Evolutionary conservation across 2,888 invertebrate species (phyloP), one percentile per base, ranked within the genome.

Genomic region (Dolomedes plantarius): DNA sequence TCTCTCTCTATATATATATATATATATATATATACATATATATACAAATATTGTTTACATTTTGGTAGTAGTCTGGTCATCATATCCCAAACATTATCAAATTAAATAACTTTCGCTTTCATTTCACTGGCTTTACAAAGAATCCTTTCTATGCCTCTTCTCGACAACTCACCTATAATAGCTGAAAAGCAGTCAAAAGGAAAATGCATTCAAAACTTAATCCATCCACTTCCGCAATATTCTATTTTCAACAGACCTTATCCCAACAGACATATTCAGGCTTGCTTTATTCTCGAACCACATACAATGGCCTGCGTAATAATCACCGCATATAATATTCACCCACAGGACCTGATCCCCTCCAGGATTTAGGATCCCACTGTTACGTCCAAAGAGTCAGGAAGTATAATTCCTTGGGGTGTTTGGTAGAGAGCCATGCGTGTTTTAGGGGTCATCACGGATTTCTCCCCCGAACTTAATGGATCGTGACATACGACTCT

Each of bases 401-500:
- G 16, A 46, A 46, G 46, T 11, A 46, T 46, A 16, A 46, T 46
- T 46, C 46, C 46, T 46, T 46, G 46, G 46, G 46, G 46, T 46
- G 6, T 46, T 46, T 11, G 46, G 46, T 11, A n/a, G 46, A 46
- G 16, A 46, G 46, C 46, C 9, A 16, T 46, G 6, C 13, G 6
- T 46, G 16, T n/a, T n/a, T 46, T 6, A n/a, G 36, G 11, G 46
- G 46, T 46, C 46, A 46, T 46, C 46, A 46, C 16, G 36, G 36
- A 5, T 11, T 36, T 7, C 36, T 11, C 16, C 46, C 46, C 46
- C 16, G n/a, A n/a, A 46, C 46, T 46, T 46, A 46, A 46, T 46
- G 46, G 46, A 46, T 46, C 46, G 46, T 46, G 46, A 46, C 46
- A 46, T 46, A 46, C 46, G 46, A 46, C 46, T 46, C 46, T n/a